Evolutionary conservation across 2,797 vertebrate genomes (phyloP), one percentile per base, ranked within the genome.

Genomic region (Monodelphis domestica): DNA sequence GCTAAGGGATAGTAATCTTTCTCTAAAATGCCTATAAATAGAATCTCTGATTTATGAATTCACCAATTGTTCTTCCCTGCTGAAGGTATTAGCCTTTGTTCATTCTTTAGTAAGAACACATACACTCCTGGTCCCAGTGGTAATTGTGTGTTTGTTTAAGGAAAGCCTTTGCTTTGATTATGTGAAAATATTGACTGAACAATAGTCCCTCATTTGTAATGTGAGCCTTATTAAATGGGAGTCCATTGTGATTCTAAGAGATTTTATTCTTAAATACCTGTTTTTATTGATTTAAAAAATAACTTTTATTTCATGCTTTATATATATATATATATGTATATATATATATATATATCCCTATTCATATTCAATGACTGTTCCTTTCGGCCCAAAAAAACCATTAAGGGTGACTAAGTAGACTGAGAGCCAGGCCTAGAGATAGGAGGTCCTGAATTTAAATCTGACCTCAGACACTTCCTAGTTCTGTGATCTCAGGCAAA

Each of bases 41-140:
- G 70, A 84, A 84, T 24, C 38, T 84, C 38, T 84, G 21, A 84
- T 84, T 84, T 24, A 50, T 84, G 38, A 50, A 84, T 84, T 50
- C 70, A 84, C 21, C 21, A 28, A 50, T 11, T 14, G 1, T 70
- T 70, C 33, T 70, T 70, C 15, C 33, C 14, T 38, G 33, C 59
- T 70, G 14, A 38, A 70, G 33, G 45, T 50, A 52, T 91, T 45
- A 92, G 6, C 51, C 28, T 95, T 70, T 29, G 0, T 59, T 93
- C 15, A 89, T 3, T 94, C 70, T 91, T 90, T 92, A 90, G 53
- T 94, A 17, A 88, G 45, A 21, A n/a, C 17, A 54, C 28, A 0
- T 21, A n/a, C 3, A 21, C 53, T 87, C 53, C n/a, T 93, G 1
- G 93, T 33, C 93, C 87, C 88, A 63, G 91, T 93, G 53, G 38